Evolutionary conservation across 1,140 invertebrate genomes (phyloP).

Genomic region (Lepidostoma basale): DNA sequence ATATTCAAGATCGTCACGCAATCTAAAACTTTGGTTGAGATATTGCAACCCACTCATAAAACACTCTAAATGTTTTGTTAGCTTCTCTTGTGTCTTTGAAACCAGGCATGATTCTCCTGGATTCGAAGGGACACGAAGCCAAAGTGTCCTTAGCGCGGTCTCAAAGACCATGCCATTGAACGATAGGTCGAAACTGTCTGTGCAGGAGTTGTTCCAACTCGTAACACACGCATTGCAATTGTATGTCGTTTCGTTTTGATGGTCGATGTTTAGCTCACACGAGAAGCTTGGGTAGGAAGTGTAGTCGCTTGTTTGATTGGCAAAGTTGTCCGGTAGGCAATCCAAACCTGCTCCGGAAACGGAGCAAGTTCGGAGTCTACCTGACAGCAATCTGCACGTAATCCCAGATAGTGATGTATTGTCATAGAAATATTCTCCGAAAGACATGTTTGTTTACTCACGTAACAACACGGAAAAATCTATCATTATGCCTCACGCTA

Average conservation of each 20-base stretch:
- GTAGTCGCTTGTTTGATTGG: background rate
- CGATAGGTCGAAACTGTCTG: constrained; percentile 54
- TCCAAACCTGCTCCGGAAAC: constrained; percentile 6
- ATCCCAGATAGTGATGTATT: background rate
- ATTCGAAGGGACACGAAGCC: constrained; percentile 52
- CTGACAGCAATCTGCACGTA: constrained; percentile 6
- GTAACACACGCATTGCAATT: constrained; percentile 52
- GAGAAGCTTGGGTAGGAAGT: constrained; percentile 43
- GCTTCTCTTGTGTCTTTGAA: constrained; percentile 49
- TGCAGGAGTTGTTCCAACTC: constrained; percentile 50
- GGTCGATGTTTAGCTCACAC: constrained; percentile 54
- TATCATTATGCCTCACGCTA: background rate
- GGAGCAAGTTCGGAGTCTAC: constrained; percentile 20
- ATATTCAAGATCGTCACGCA: constrained; percentile 37
- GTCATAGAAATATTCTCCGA: constrained; percentile 18
- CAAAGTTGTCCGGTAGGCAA: constrained; percentile 7
- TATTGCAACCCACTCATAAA: constrained; percentile 47
- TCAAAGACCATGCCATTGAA: constrained; percentile 53
- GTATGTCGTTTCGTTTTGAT: constrained; percentile 58
- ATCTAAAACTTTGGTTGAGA: constrained; percentile 54
- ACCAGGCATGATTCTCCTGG: constrained; percentile 29
- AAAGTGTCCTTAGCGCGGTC: constrained; percentile 53
- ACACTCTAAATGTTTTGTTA: constrained; percentile 48
- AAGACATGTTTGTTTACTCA: constrained; percentile 20
- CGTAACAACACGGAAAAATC: background rate